Evolutionary conservation across 2,113 vertebrate species (phyloP).

Genomic region (Cnemophilus loriae): DNA sequence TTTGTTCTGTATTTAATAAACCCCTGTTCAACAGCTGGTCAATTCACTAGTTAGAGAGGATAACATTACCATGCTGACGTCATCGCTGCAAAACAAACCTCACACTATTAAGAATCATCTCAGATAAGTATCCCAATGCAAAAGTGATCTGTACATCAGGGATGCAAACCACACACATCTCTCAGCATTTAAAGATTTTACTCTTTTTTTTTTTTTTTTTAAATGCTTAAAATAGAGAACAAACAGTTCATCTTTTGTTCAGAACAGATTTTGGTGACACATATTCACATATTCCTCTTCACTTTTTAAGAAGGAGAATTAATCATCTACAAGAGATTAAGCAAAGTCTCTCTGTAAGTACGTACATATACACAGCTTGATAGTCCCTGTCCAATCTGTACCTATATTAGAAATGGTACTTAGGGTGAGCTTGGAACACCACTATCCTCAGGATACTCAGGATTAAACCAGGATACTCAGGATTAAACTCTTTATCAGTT

Average conservation of each 20-base stretch:
- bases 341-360: not conserved
- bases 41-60: not conserved
- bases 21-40: not conserved
- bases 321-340: not conserved
- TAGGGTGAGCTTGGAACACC: not conserved
- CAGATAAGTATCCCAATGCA: not conserved
- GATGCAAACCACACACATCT: not conserved
- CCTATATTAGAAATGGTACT: not conserved
- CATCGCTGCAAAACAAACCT: not conserved
- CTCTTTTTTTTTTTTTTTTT: not conserved
- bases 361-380: not conserved
- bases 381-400: not conserved
- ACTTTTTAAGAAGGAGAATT: not conserved
- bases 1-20: not conserved
- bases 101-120: not conserved
- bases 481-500: not conserved
- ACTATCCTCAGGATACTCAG: not conserved
- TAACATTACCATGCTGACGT: not conserved
- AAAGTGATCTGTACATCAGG: not conserved
- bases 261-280: not conserved
- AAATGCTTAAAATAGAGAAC: not conserved
- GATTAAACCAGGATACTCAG: not conserved
- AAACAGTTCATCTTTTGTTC: not conserved
- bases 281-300: not conserved
- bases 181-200: not conserved